Base-by-base conservation (phyloP, 2,888 invertebrate genomes). In the Gibbula magus region DNA sequence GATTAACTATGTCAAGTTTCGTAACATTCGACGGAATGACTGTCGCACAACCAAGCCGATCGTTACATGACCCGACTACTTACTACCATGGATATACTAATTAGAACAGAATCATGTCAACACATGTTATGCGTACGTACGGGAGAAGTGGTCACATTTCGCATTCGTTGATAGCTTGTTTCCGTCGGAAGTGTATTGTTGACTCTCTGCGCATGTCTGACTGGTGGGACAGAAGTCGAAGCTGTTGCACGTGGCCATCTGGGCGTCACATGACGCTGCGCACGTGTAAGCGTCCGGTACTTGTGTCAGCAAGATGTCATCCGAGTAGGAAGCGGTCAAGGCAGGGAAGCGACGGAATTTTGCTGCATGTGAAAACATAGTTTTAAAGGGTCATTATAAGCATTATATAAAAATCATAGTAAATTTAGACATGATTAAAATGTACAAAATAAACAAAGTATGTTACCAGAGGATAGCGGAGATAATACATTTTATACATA, bases 141-240 rank as follows among this genome's bases (percentile, higher is more conserved):
- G 84, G 53, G 86, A 82, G 79, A 87, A 90, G 61, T 88, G 88
- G 79, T 85, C 85, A 66, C 89, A 88, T 25, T 80, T 77, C 22
- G 79, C 32, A 25, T 79, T 82, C 2, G 75, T 79, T 0, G 80
- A 56, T 22, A 87, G 67, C 0, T 79, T 53, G 8, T 39, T 54
- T 2, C 88, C 87, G 35, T 86, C 87, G 0, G 53, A 80, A 4
- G 84, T 86, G 56, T 85, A 83, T 3, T 81, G 83, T 75, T 61
- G 82, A 56, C 88, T 88, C 25, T 89, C 77, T 5, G 84, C 82
- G 81, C 90, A 90, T 16, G 85, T 77, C 18, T 83, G 81, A 16
- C 80, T 82, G 3, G 73, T 29, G 4, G 84, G 78, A 76, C 88
- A 89, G 76, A 83, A 87, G 53, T 90, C 90, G 78, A 90, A 90